Evolutionary conservation across 2,888 invertebrate genomes (phyloP), one percentile per base, ranked within the genome.

Genomic region (Dynastes hyllus): DNA sequence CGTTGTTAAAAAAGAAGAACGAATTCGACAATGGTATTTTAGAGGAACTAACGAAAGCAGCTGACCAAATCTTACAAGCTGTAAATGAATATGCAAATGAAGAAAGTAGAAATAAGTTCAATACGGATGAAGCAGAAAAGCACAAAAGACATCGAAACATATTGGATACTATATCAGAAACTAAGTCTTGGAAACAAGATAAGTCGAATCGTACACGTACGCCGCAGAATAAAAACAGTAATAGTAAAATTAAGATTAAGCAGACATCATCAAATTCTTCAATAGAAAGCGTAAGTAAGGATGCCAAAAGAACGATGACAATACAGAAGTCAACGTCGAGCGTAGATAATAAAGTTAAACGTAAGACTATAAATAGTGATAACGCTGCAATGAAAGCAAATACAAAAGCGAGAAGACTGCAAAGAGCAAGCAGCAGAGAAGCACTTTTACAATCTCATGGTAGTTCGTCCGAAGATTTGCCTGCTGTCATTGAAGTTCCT

Each of bases 1-100:
- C 88, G 88, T 5, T 45, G 22, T 45, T 27, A 11, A 75, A 13
- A 45, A 32, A 11, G 6, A 80, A 83, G 75, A 76, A 83, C 61
- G 86, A 87, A 70, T 88, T 88, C 77, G 88, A 88, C 80, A 87
- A 86, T 75, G 85, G 84, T 70, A 92, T 92, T 81, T 86, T 92
- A 78, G 91, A 90, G 82, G 92, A 92, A 86, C 88, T 92, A 84
- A 91, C 91, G 13, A 89, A 90, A 84, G 91, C 91, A 71, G 92
- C 92, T 78, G 92, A 92, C 88, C 90, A 92, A 87, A 92, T 92
- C 81, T 86, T 92, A 82, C 85, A 91, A 88, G 91, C 91, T 32
- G 91, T 92, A 27, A 90, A 90, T 78, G 90, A 89, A 51, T 90
- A 90, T 83, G 90, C 91, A 13, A 91, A 91, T 82, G 92, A 91